phyloP scores from a whole-genome alignment of 2,888 invertebrate genomes.

The Patella depressa region DNA sequence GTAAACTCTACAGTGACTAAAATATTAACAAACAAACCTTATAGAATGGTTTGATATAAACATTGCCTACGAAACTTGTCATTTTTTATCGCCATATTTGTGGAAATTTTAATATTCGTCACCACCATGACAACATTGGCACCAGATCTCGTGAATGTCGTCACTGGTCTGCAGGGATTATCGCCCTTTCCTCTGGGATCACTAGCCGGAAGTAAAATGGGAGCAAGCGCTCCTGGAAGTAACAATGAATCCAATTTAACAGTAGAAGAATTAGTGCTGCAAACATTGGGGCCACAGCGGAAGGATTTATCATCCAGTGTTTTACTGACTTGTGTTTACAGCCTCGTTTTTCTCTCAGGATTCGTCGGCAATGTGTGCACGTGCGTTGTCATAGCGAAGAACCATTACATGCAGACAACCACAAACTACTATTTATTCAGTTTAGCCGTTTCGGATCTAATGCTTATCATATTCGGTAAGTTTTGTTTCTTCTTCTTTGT shows the following conservation, averaged over 20 bases:
- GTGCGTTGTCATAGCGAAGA: conserved; percentile 48
- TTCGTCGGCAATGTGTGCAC: conserved; percentile 49
- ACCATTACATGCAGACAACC: conserved; percentile 85
- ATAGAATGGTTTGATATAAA: too few relatives aligned
- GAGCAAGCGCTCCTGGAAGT: background rate
- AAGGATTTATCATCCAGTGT: conserved; percentile 31
- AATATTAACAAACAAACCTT: too few relatives aligned
- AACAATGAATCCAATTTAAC: conserved; percentile 16
- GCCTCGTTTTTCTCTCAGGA: conserved; percentile 43
- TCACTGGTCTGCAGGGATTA: background rate
- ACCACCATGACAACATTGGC: too few relatives aligned
- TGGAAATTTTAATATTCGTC: too few relatives aligned
- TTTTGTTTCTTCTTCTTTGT: conserved; percentile 14
- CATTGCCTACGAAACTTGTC: too few relatives aligned
- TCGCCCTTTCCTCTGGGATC: background rate
- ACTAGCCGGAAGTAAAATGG: background rate
- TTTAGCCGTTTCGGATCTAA: conserved; percentile 86
- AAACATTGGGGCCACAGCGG: conserved; percentile 29
- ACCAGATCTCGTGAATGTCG: background rate
- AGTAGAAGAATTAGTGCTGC: conserved; percentile 26
- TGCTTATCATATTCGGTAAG: conserved; percentile 81
- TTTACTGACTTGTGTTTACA: conserved; percentile 36
- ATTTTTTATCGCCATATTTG: too few relatives aligned
- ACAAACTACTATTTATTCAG: conserved; percentile 93
- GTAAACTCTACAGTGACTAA: too few relatives aligned